Percentiles rank a stretch among this genome's conserved stretches.
Conservation (phyloP, 2,888 invertebrate species). For the Kuschelorhynchus macadamiae region DNA sequence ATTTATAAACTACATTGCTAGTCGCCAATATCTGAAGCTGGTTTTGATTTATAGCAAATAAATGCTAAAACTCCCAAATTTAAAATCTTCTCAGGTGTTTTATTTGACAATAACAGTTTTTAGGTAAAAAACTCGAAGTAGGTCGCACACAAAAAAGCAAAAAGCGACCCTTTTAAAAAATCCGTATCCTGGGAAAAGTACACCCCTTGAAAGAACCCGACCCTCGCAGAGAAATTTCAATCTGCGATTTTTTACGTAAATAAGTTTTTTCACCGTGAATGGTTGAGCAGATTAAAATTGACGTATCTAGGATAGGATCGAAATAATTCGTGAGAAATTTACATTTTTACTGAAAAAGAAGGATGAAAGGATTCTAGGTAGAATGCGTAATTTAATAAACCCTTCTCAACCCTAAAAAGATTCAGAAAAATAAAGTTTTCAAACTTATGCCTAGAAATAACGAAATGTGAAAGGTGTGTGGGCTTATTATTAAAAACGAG, state of each 20-base stretch:
- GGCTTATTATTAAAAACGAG: too few species aligned
- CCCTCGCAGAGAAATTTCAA: constrained; percentile 37
- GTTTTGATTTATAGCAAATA: too few species aligned
- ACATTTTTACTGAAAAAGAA: constrained; percentile 28
- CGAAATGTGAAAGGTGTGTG: too few species aligned
- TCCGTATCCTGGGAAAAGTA: constrained; percentile 46
- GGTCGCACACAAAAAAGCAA: constrained; percentile 37
- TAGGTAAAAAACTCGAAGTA: constrained; percentile 35
- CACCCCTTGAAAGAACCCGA: constrained; percentile 37
- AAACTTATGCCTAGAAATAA: too few species aligned
- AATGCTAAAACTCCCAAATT: constrained; percentile 26
- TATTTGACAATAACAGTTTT: constrained; percentile 39
- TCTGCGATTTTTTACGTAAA: constrained; percentile 46
- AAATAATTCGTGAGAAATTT: constrained; percentile 44
- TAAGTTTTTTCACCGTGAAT: constrained; percentile 33
- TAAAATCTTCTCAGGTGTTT: constrained; percentile 39
- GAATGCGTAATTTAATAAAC: constrained; percentile 37
- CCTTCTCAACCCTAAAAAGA: constrained; percentile 40
- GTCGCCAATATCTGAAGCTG: too few species aligned
- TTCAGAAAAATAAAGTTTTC: too few species aligned
- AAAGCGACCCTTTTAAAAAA: constrained; percentile 36
- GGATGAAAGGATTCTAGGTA: constrained; percentile 37
- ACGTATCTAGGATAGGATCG: constrained; percentile 42
- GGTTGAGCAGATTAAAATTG: constrained; percentile 40
- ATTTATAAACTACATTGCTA: too few species aligned